Percentiles rank a stretch among this genome's conserved stretches.
Evolutionary conservation across 2,113 vertebrate species (phyloP).

Genomic region (Tonatia bakeri): DNA sequence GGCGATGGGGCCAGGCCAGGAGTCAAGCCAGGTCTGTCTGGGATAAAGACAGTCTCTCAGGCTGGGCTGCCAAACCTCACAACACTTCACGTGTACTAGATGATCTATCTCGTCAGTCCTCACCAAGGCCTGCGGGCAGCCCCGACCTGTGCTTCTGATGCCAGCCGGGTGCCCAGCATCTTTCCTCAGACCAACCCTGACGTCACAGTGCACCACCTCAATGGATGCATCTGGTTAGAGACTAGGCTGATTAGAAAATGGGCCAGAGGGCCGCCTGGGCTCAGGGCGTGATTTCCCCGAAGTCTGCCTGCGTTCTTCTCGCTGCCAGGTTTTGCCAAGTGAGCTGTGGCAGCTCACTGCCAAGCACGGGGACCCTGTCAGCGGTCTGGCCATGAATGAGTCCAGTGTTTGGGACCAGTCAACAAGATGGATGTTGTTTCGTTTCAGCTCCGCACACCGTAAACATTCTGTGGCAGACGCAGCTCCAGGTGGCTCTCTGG

Average conservation of each 20-base stretch:
- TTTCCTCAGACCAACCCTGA: background rate
- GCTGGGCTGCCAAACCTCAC: background rate
- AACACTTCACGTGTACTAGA: background rate
- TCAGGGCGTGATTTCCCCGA: background rate
- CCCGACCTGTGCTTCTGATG: background rate
- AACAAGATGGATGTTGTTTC: constrained; percentile 78
- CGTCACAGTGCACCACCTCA: fast-evolving
- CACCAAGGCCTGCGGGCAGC: background rate
- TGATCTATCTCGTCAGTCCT: background rate
- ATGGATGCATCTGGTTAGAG: background rate
- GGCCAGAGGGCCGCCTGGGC: background rate
- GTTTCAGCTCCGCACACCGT: constrained; percentile 56
- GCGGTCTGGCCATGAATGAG: constrained; percentile 54
- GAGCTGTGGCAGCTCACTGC: constrained; percentile 33
- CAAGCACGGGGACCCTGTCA: constrained; percentile 37
- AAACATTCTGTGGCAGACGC: constrained; percentile 68
- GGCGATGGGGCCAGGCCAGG: fast-evolving
- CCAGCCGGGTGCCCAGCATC: background rate
- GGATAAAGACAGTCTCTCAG: background rate
- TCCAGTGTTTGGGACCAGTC: constrained; percentile 69
- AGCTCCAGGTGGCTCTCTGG: constrained; percentile 69
- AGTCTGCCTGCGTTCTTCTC: background rate
- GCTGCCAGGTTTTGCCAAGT: background rate
- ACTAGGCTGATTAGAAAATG: background rate
- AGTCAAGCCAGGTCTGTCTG: background rate